phyloP scores from a whole-genome alignment of 2,888 invertebrate genomes.

The Philonicus albiceps region DNA sequence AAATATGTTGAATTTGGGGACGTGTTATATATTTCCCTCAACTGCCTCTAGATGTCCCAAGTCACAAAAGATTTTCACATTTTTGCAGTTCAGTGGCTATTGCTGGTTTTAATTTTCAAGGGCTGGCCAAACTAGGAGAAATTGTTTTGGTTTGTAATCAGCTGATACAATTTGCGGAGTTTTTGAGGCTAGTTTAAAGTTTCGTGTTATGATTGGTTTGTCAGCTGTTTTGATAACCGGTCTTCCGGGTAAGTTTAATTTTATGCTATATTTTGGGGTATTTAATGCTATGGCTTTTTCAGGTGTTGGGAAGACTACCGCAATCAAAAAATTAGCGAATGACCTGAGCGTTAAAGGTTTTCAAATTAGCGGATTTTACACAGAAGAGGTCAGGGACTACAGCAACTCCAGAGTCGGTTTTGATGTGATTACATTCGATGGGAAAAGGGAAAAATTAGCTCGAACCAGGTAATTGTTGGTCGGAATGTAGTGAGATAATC shows the following conservation, averaged over 20 bases:
- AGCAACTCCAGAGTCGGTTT: slow-evolving; percentile 68
- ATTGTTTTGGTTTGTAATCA: neutral
- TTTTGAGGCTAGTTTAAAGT: neutral
- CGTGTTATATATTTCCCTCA: neutral
- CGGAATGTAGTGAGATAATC: no score
- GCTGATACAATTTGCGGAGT: neutral
- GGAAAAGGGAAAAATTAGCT: slow-evolving; percentile 66
- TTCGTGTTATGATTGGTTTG: neutral
- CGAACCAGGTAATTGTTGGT: slow-evolving; percentile 62
- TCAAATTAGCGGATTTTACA: slow-evolving; percentile 69
- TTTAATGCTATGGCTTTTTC: slow-evolving; percentile 54
- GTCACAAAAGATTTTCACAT: neutral
- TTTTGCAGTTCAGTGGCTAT: neutral
- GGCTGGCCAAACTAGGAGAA: neutral
- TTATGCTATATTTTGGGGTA: neutral
- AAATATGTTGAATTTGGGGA: neutral
- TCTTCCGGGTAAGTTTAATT: neutral
- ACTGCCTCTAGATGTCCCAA: neutral
- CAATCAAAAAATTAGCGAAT: slow-evolving; percentile 66
- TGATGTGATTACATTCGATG: slow-evolving; percentile 67
- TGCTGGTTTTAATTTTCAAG: neutral
- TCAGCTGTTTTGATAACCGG: slow-evolving; percentile 14
- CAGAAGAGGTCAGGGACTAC: slow-evolving; percentile 68
- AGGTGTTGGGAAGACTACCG: slow-evolving; percentile 73
- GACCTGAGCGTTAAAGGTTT: slow-evolving; percentile 57